Conservation (phyloP, 2,888 invertebrate genomes). For the Baccha elongata region DNA sequence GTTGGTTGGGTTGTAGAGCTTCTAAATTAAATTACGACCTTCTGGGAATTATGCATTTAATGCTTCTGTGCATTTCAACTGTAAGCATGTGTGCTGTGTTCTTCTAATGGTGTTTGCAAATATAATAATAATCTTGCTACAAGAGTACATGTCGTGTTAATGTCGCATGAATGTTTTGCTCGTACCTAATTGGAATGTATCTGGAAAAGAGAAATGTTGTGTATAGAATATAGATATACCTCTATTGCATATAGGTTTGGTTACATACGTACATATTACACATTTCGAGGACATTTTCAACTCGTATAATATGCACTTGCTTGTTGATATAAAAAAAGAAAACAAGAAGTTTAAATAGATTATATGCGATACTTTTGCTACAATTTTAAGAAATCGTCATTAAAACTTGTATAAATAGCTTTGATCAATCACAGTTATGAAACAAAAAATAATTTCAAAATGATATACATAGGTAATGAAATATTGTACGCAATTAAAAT, state of each 20-base stretch:
- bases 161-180: constrained; percentile 65
- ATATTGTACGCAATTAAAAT: no score
- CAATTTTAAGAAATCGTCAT: background rate
- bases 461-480: no score
- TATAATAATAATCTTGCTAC: constrained; percentile 65
- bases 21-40: constrained; percentile 70
- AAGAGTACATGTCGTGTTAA: constrained; percentile 71
- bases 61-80: constrained; percentile 59
- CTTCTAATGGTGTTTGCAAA: constrained; percentile 66
- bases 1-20: constrained; percentile 22
- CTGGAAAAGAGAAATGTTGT: constrained; percentile 36
- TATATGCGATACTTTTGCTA: background rate
- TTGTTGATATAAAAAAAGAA: background rate
- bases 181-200: constrained; percentile 69
- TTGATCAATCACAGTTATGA: background rate
- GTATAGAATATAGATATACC: background rate
- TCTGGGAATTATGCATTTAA: constrained; percentile 70
- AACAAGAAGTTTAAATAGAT: constrained; percentile 6
- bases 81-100: constrained; percentile 53
- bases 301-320: background rate
- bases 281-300: constrained; percentile 16
- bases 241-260: no score
- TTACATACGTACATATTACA: background rate
- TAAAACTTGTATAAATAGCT: background rate
- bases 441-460: no score